Base-by-base conservation (phyloP, 2,888 invertebrate genomes). In the Exephanes ischioxanthus region DNA sequence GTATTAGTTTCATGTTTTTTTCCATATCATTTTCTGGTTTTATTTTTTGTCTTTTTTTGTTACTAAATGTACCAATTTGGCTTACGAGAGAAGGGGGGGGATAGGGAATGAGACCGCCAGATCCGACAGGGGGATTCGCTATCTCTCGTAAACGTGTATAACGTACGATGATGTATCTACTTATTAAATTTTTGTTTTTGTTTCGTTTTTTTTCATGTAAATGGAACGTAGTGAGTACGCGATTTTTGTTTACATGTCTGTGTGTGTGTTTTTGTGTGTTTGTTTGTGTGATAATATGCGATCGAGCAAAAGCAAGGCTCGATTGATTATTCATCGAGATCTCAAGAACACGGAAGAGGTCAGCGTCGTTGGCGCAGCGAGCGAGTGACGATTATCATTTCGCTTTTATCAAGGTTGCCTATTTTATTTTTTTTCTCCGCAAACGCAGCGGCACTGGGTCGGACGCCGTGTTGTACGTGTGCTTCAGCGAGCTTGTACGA, bases 1-100 rank as follows among this genome's bases (percentile, higher is more conserved):
- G 93, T 93, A 92, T 93, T 92, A 90, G 89, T 91, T 91, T 88
- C 84, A 75, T 68, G 30, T 70, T 61, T 2, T 82, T 73, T 76
- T 78, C 41, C 22, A n/a, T 48, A 55, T 55, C 22, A 22, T 55
- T 22, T 19, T 71, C 1, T 48, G 6, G 11, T 61, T 77, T 76
- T 78, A 72, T 78, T 82, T 53, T 63, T 51, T 58, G 30, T 37
- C 37, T 66, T 30, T 33, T 68, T 70, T 68, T 19, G 30, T 16
- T 55, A 53, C 37, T 83, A 16, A 37, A 26, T 51, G n/a, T 72
- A 55, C 30, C 73, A 51, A 63, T 79, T 33, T 58, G 16, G 33
- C 75, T 61, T 3, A 70, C 63, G 53, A 55, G 63, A 70, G 79
- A 51, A n/a, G 58, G 73, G 37, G 41, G 73, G 63, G 68, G 68